These are phyloP conservation scores for Ancistrus triradiatus DNA, from an alignment of 2,113 vertebrate species.

Conservation along the genomic window DNA sequence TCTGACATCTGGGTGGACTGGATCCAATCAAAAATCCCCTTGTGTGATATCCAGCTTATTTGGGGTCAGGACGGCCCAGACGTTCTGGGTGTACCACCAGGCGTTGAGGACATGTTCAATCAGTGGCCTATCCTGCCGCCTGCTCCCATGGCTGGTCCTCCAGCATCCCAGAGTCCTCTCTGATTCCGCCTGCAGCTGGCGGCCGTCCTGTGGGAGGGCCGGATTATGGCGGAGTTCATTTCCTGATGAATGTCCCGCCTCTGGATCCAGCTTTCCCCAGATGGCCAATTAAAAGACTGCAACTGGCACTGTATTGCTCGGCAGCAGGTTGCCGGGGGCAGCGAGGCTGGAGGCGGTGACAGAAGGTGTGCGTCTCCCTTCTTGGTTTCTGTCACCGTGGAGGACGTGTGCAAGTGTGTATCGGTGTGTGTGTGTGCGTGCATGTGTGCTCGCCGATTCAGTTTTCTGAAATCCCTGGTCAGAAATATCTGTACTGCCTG, in stretches of 20 bases:
- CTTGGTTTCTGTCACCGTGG: slow-evolving; percentile 31
- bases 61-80: slow-evolving; percentile 81
- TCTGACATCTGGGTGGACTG: slow-evolving; percentile 84
- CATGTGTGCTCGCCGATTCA: slow-evolving; percentile 2
- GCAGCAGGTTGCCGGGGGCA: slow-evolving; percentile 90
- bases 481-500: slow-evolving; percentile 16
- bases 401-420: slow-evolving; percentile 11
- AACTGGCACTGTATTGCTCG: slow-evolving; percentile 92
- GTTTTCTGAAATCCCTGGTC: slow-evolving; percentile 20
- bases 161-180: slow-evolving; percentile 65
- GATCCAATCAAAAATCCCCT: slow-evolving; percentile 72
- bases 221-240: slow-evolving; percentile 99
- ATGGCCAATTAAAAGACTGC: slow-evolving; percentile 99
- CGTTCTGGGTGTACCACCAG: slow-evolving; percentile 67
- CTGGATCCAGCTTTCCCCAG: slow-evolving; percentile 99
- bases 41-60: slow-evolving; percentile 83
- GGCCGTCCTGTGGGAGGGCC: slow-evolving; percentile 84
- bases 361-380: slow-evolving; percentile 78
- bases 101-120: slow-evolving; percentile 78
- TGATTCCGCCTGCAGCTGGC: slow-evolving; percentile 76
- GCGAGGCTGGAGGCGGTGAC: slow-evolving; percentile 85
- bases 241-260: slow-evolving; percentile 99
- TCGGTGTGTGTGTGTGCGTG: slow-evolving; percentile 19
- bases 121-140: slow-evolving; percentile 50
- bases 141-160: slow-evolving; percentile 71